A percentile compares a stretch with the other conserved stretches of the same genome.
Evolutionary conservation across 1,140 invertebrate genomes (phyloP).

Genomic region (Ceratina japonica): DNA sequence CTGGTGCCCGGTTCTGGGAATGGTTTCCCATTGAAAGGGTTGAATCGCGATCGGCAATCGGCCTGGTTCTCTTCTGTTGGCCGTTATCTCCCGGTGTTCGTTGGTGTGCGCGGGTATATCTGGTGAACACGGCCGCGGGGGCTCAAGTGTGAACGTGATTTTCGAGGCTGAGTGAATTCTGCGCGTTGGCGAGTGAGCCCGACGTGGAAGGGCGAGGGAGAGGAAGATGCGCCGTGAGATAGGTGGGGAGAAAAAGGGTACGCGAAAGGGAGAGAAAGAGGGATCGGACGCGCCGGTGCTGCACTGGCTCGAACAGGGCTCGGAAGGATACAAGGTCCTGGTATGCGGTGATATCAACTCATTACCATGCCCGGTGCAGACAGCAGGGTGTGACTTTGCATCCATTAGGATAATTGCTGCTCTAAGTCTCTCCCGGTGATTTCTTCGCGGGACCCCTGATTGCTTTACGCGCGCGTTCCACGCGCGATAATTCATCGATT

Average conservation of each 20-base stretch:
- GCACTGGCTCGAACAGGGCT: slow-evolving; percentile 34
- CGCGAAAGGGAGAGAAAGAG: slow-evolving; percentile 22
- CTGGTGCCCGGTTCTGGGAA: background rate
- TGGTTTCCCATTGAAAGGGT: background rate
- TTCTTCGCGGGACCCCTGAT: slow-evolving; percentile 65
- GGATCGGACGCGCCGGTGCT: slow-evolving; percentile 13
- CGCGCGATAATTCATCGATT: slow-evolving; percentile 67
- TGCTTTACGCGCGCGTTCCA: slow-evolving; percentile 64
- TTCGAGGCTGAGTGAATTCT: slow-evolving; percentile 55
- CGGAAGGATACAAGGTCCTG: slow-evolving; percentile 77
- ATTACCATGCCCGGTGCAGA: slow-evolving; percentile 78
- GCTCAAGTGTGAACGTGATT: slow-evolving; percentile 56
- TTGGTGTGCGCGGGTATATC: slow-evolving; percentile 13
- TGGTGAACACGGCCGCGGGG: slow-evolving; percentile 33
- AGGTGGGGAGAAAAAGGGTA: slow-evolving; percentile 52
- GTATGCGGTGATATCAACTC: slow-evolving; percentile 79
- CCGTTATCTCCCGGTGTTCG: slow-evolving; percentile 27
- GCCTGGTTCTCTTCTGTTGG: background rate
- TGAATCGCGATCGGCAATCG: slow-evolving; percentile 4
- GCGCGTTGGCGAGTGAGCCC: background rate
- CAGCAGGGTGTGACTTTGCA: slow-evolving; percentile 77
- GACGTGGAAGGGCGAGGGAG: background rate
- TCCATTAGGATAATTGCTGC: slow-evolving; percentile 80
- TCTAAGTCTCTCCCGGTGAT: slow-evolving; percentile 66
- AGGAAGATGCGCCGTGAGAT: slow-evolving; percentile 50